Base-by-base conservation (phyloP, 2,888 invertebrate species). In the Caenorhabditis sp. region DNA sequence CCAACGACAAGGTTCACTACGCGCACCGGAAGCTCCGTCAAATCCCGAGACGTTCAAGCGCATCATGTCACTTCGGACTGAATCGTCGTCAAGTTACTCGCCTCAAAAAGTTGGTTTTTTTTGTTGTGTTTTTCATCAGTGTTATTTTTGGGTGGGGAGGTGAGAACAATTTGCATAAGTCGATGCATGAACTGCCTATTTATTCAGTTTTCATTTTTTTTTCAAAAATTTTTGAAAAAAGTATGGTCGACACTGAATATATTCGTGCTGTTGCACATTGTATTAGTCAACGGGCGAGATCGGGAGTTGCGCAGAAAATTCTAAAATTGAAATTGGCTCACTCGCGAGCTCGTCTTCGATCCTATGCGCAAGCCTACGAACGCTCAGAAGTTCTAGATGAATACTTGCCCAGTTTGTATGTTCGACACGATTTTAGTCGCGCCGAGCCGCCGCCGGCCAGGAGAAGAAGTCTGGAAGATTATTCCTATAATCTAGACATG, bases 1-100 rank as follows among this genome's bases (percentile, higher is more conserved):
- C 65, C 94, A 96, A 89, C 91, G 97, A 37, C 97, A 99, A 79
- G 83, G 83, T 14, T 83, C 84, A 4, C 76, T 83, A 23, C 75
- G 82, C 10, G 82, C 81, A n/a, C 84, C 82, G 8, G 78, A 77
- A 24, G 66, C 67, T 60, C 71, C 72, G 36, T 59, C 74, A 6
- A 60, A 76, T 10, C 26, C 68, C 1, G 61, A 75, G 54, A 72
- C 78, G 19, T 86, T 86, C 73, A 71, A 78, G 14, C 68, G 89
- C 1, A 88, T 43, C 2, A 43, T 43, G 43, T 43, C 43, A 17
- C 43, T 43, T 43, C 43, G 43, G 14, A 43, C 6, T 14, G 43
- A 85, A 77, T 89, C 26, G 19, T 36, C 57, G 17, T 2, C 26
- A 36, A 36, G 10, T 26, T 26, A 17, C 3, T 27, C 57, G 10